Base-by-base conservation (phyloP, 1,140 invertebrate genomes). In the Watersipora subatra region DNA sequence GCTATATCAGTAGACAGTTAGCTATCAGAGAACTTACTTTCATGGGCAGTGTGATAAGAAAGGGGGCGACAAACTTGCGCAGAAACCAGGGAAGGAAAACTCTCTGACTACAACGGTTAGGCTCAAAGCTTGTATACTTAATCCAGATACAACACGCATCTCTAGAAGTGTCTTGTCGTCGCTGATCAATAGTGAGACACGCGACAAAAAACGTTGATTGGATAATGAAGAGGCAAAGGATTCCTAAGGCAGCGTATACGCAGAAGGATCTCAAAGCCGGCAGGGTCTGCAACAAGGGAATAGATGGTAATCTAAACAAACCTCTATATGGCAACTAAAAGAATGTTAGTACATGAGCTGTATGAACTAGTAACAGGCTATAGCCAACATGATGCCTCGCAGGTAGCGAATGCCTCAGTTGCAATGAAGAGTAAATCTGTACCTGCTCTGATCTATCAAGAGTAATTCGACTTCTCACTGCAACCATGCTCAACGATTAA, bases 141-240 rank as follows among this genome's bases (percentile, higher is more conserved):
- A 80, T 64, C 72, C 88, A 90, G 24, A 85, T 84, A 0, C 88
- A 34, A 55, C 87, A 72, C 15, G 86, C 86, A 77, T 90, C 88
- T 71, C 86, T 76, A 63, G 83, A 84, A 0, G 72, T 71, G 68
- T 85, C 81, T 22, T 88, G 81, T 73, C 88, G 82, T 73, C 73
- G 80, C 58, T 87, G 80, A 72, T 90, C 88, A 62, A 90, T 73
- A 0, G 86, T 84, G 69, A 90, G 86, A 64, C 86, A 84, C 1
- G 87, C 88, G n/a, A 88, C 83, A 77, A 89, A 90, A 77, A 90
- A 87, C 3, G 88, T 89, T 2, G 88, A 83, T 72, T 87, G 87
- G 69, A 87, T 85, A 30, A 89, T 76, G 76, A 87, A 90, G 12
- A 88, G 88, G 65, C 87, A 84, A 27, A 87, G 80, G 2, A 89